Conservation (phyloP, 1,140 invertebrate species). For the Sinella curviseta region DNA sequence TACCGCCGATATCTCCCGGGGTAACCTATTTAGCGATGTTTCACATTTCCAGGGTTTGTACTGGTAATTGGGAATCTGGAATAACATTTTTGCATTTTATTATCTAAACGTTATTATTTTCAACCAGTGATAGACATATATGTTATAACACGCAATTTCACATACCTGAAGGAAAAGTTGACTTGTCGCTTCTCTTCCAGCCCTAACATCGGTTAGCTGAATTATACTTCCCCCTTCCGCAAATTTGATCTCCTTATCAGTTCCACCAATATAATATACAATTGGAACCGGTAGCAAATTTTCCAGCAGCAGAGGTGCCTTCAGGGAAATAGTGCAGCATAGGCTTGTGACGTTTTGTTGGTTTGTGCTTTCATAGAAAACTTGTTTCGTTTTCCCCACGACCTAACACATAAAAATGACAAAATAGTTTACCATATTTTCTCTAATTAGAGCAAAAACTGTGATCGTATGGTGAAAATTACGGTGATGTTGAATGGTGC, state of each 20-base stretch:
- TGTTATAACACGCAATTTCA: background rate
- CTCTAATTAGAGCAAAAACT: too few relatives aligned
- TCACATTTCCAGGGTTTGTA: constrained; percentile 84
- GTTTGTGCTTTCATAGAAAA: constrained; percentile 77
- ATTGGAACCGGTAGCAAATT: constrained; percentile 86
- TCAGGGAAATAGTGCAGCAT: constrained; percentile 79
- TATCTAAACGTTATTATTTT: constrained; percentile 35
- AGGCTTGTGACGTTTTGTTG: constrained; percentile 76
- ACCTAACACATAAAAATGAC: too few relatives aligned
- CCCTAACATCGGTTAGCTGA: constrained; percentile 36
- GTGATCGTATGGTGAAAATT: too few relatives aligned
- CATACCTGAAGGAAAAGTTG: constrained; percentile 28
- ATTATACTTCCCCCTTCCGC: constrained; percentile 30
- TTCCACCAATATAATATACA: constrained; percentile 27
- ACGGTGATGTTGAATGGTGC: background rate
- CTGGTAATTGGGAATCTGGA: constrained; percentile 75
- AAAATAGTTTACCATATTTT: too few relatives aligned
- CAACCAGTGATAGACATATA: background rate
- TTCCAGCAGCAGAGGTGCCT: constrained; percentile 83
- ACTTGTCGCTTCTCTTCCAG: constrained; percentile 25
- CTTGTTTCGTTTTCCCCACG: constrained; percentile 77
- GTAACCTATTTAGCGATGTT: constrained; percentile 64
- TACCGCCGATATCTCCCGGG: constrained; percentile 75
- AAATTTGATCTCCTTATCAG: background rate
- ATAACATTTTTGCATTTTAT: constrained; percentile 42